Evolutionary conservation across 2,888 invertebrate genomes (phyloP).

Genomic region (Dexiosoma caninum): DNA sequence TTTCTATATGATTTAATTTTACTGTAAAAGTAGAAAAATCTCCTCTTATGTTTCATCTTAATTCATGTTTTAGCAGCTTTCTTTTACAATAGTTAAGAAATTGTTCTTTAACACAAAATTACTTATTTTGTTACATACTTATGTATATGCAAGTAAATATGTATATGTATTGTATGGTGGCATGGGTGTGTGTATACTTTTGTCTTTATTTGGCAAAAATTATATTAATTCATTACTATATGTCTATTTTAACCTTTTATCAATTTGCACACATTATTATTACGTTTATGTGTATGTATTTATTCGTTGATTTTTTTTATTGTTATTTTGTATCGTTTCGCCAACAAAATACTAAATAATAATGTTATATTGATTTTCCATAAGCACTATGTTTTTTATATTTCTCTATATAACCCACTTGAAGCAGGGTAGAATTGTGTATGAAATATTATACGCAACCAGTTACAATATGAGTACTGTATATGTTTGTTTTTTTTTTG

Average conservation of each 20-base stretch:
- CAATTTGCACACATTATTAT: constrained; percentile 1
- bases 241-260: constrained; percentile 13
- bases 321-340: constrained; percentile 3
- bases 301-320: not conserved
- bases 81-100: not conserved
- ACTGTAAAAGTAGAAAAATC: not conserved
- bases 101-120: not conserved
- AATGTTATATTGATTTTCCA: constrained; percentile 58
- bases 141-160: not conserved
- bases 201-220: not conserved
- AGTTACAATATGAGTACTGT: constrained; percentile 7
- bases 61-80: not conserved
- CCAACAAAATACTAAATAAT: constrained; percentile 41
- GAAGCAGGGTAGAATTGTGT: constrained; percentile 41
- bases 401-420: constrained; percentile 38
- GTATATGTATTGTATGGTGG: not conserved
- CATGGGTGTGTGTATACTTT: not conserved
- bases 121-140: not conserved
- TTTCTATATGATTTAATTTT: not conserved
- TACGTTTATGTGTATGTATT: not conserved
- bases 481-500: too few species aligned
- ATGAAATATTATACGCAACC: constrained; percentile 44
- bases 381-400: constrained; percentile 39
- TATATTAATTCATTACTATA: not conserved
- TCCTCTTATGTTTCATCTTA: not conserved